These are phyloP conservation scores for Xenopus tropicalis DNA, from an alignment of 2,113 vertebrate species.

Conservation along the genomic window UCB_Xtro_10.0 CM004449.2:100819501-100820000, in stretches of 20 bases:
- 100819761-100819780: background rate
- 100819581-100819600: slow-evolving; percentile 31
- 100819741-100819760: slow-evolving; percentile 11
- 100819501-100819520: slow-evolving; percentile 28
- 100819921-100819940: no score
- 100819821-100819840: no score
- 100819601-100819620: slow-evolving; percentile 36
- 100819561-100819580: slow-evolving; percentile 40
- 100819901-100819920: no score
- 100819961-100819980: no score
- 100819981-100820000: no score
- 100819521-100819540: slow-evolving; percentile 37
- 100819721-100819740: slow-evolving; percentile 1
- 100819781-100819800: slow-evolving; percentile 11
- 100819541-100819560: slow-evolving; percentile 30
- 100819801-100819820: background rate
- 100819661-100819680: slow-evolving; percentile 8
- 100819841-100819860: no score
- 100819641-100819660: background rate
- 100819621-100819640: slow-evolving; percentile 28
- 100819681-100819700: background rate
- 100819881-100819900: no score
- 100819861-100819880: no score
- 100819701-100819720: slow-evolving; percentile 11
- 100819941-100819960: no score